Evolutionary conservation across 2,888 invertebrate species (phyloP), one percentile per base, ranked within the genome.

Genomic region (Copidosoma aretas): DNA sequence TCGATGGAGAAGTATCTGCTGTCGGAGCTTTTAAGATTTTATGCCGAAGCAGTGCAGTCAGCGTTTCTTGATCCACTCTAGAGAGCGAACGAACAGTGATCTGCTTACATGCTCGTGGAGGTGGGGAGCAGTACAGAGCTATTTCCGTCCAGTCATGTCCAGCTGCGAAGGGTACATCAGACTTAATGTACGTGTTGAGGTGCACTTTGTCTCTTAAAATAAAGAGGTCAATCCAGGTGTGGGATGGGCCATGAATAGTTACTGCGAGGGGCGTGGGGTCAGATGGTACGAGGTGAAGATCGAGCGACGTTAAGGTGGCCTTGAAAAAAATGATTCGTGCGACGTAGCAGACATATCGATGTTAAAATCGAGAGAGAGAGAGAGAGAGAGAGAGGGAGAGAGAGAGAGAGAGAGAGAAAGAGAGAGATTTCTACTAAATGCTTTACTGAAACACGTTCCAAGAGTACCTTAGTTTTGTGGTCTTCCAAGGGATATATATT

Each of bases 291-390:
- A 54, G 22, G 22, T 54, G 19, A 3, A 54, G 24, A 5, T 5
- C 5, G 24, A 22, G 5, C 22, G 54, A 10, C 17, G 17, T 8
- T n/a, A n/a, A n/a, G 10, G 24, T 17, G 5, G 10, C 14, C 22
- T 5, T 21, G 24, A 5, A 10, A 21, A 54, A 17, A 21, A 8
- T 24, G 54, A 21, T 21, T 5, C 54, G 17, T 21, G 14, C 8
- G 12, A n/a, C 8, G 10, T 21, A 15, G 25, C 5, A 10, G 25
- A 25, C 22, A 54, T 5, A 24, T 54, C 25, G 12, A 19, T 54
- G 25, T 54, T 54, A 54, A 54, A 54, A 17, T 54, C 54, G 12
- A n/a, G n/a, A n/a, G n/a, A n/a, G n/a, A n/a, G n/a, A n/a, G n/a
- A n/a, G n/a, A n/a, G n/a, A n/a, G n/a, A n/a, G n/a, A n/a, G n/a